Evolutionary conservation across 2,797 vertebrate genomes (phyloP).

Genomic region (Lepilemur ruficaudatus): DNA sequence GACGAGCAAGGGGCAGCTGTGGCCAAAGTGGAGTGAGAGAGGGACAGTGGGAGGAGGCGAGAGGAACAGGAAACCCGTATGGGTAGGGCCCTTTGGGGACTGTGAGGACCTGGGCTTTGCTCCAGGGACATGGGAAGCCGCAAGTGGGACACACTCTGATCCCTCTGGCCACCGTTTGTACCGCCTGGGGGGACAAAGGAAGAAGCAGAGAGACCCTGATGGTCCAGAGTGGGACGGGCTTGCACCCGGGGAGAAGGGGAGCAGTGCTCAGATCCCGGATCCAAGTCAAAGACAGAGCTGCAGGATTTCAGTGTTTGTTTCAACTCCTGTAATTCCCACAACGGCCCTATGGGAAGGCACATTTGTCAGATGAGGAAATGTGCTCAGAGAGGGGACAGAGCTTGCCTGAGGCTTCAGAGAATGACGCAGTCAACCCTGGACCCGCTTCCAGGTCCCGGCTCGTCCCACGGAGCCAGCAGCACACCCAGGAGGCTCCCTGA

Average conservation of each 20-base stretch:
- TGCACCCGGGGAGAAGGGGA: not conserved
- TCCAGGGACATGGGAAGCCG: not conserved
- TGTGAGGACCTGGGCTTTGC: not conserved
- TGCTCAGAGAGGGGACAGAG: not conserved
- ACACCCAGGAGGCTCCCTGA: not conserved
- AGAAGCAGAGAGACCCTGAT: not conserved
- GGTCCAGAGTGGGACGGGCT: not conserved
- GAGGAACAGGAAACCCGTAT: not conserved
- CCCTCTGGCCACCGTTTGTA: not conserved
- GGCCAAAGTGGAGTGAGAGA: not conserved
- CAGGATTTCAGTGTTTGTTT: too few species aligned
- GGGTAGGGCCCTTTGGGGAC: not conserved
- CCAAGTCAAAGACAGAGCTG: too few species aligned
- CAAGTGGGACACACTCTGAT: not conserved
- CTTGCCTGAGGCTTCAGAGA: not conserved
- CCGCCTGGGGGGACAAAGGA: too few species aligned
- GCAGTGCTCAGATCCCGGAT: accelerated
- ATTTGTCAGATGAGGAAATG: not conserved
- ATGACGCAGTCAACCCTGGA: not conserved
- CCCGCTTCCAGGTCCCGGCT: not conserved
- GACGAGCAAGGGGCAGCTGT: not conserved
- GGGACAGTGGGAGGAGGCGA: not conserved
- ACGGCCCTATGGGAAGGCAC: not conserved
- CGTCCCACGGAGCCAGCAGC: not conserved
- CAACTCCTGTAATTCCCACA: not conserved